Evolutionary conservation across 1,140 invertebrate species (phyloP).

Genomic region (Trachymyrmex cornetzi): DNA sequence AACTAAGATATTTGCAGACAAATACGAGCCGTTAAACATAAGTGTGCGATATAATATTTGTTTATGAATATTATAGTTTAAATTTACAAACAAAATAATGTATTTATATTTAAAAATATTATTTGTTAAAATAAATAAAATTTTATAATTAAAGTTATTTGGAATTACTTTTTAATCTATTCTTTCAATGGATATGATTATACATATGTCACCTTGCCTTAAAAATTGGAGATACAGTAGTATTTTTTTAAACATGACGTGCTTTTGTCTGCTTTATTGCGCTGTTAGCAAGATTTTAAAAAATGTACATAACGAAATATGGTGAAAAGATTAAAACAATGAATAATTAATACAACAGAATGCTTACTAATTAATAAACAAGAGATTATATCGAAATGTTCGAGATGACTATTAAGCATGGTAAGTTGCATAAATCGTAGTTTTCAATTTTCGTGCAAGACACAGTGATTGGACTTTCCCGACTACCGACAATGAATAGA

Average conservation of each 20-base stretch:
- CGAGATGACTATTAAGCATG: constrained; percentile 15
- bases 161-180: neutral
- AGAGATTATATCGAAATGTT: constrained; percentile 6
- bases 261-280: neutral
- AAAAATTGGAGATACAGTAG: neutral
- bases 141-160: neutral
- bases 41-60: no score
- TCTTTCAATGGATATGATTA: neutral
- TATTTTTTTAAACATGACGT: neutral
- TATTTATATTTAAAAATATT: no score
- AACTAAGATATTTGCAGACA: no score
- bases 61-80: no score
- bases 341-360: neutral
- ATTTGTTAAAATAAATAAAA: neutral
- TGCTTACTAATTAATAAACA: constrained; percentile 20
- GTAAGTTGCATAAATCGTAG: constrained; percentile 29
- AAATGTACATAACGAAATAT: no score
- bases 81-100: no score
- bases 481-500: constrained; percentile 67
- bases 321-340: neutral
- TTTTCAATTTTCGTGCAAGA: constrained; percentile 62
- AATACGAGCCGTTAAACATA: no score
- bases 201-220: neutral
- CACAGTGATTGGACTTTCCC: constrained; percentile 54
- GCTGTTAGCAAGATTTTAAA: neutral